Percentiles rank a stretch among this genome's conserved stretches.
These are phyloP conservation scores for Caenorhabditis afra DNA, from an alignment of 2,888 invertebrate species.

Conservation along the genomic window DNA sequence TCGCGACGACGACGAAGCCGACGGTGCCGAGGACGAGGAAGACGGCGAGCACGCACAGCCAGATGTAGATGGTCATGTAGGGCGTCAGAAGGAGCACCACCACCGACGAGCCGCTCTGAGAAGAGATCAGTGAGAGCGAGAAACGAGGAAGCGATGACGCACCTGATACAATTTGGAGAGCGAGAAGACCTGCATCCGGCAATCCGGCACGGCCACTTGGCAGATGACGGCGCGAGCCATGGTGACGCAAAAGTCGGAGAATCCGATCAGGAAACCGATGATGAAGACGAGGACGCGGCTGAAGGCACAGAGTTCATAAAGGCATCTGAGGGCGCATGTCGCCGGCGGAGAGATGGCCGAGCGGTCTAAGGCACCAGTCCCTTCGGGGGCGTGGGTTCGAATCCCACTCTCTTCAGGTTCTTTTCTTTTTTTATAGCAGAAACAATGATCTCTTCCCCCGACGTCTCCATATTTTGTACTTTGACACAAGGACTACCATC, in stretches of 20 bases:
- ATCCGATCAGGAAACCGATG: slow-evolving; percentile 65
- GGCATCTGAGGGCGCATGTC: too few species aligned
- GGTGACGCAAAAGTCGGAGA: slow-evolving; percentile 66
- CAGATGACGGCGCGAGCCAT: slow-evolving; percentile 69
- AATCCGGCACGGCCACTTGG: slow-evolving; percentile 65
- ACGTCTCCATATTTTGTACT: background rate
- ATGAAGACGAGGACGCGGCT: slow-evolving; percentile 56
- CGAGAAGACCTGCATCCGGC: slow-evolving; percentile 66
- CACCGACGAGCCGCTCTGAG: slow-evolving; percentile 64
- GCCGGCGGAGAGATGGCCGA: slow-evolving; percentile 60
- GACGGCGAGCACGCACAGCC: slow-evolving; percentile 57
- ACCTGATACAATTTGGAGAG: slow-evolving; percentile 70
- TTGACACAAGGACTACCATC: background rate
- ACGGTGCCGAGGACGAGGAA: slow-evolving; percentile 61
- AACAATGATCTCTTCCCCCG: too few species aligned
- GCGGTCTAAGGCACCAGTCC: slow-evolving; percentile 88
- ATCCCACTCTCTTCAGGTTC: slow-evolving; percentile 84
- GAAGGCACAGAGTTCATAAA: slow-evolving; percentile 1
- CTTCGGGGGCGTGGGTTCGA: slow-evolving; percentile 91
- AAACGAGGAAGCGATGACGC: background rate
- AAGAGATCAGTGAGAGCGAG: background rate
- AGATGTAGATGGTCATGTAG: slow-evolving; percentile 62
- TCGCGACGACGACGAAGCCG: slow-evolving; percentile 56
- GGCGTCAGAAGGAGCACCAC: slow-evolving; percentile 63
- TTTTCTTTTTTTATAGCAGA: too few species aligned